Conservation (phyloP, 2,113 vertebrate genomes). For the Bufo bufo region DNA sequence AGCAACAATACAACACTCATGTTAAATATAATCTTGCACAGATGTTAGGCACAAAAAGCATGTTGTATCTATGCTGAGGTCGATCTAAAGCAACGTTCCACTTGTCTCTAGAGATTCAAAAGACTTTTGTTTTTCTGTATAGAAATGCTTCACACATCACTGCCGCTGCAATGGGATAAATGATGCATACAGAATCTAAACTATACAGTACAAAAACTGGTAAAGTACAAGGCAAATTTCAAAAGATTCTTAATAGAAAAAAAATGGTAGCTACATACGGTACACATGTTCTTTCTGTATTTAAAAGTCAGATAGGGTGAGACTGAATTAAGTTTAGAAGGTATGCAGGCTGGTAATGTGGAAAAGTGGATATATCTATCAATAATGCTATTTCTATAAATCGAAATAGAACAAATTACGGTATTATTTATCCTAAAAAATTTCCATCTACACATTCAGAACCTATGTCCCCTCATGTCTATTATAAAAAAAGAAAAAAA, state of each 20-base stretch:
- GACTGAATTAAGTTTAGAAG: not conserved
- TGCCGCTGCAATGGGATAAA: constrained; percentile 30
- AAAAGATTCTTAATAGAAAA: not conserved
- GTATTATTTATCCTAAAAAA: too few species aligned
- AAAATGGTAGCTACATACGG: not conserved
- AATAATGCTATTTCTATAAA: not conserved
- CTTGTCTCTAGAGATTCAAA: constrained; percentile 35
- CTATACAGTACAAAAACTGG: not conserved
- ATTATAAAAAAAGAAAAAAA: not conserved
- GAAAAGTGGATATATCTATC: not conserved
- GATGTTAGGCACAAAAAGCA: constrained; percentile 9
- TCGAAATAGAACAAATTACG: not conserved
- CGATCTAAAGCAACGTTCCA: constrained; percentile 17
- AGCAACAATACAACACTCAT: not conserved
- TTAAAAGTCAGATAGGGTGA: not conserved
- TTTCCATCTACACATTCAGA: not conserved
- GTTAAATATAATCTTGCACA: constrained; percentile 18
- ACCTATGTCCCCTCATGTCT: not conserved
- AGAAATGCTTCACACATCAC: constrained; percentile 35
- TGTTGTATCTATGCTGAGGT: not conserved
- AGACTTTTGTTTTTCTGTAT: constrained; percentile 30
- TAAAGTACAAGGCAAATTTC: not conserved
- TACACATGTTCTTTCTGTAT: not conserved
- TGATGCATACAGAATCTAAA: constrained; percentile 27
- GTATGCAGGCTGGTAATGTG: not conserved